Percentiles rank a stretch among this genome's conserved stretches.
Conservation (phyloP, 2,113 vertebrate species). For the Camelus bactrianus region DNA sequence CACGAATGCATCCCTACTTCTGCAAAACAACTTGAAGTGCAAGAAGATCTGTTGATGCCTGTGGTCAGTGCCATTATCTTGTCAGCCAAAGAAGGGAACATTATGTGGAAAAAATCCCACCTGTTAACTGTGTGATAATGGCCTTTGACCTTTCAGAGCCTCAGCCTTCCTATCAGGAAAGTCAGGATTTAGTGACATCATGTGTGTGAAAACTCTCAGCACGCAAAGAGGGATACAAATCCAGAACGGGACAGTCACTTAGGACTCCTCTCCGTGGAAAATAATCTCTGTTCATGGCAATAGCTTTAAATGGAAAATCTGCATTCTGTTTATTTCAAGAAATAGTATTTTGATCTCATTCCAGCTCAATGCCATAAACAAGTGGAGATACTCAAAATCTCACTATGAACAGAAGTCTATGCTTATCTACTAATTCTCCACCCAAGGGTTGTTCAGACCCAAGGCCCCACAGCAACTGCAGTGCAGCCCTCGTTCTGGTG, state of each 20-base stretch:
- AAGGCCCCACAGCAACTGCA: neutral
- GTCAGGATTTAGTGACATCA: neutral
- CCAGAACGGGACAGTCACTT: no score
- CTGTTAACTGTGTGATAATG: neutral
- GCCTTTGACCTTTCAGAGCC: neutral
- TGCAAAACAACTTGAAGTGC: neutral
- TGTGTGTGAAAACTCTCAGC: neutral
- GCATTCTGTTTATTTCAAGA: slow-evolving; percentile 24
- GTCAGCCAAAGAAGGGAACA: neutral
- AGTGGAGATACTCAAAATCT: neutral
- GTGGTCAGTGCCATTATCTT: neutral
- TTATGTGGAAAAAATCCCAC: neutral
- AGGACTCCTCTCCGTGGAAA: neutral
- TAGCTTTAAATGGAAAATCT: neutral
- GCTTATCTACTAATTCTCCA: neutral
- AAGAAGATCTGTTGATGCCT: neutral
- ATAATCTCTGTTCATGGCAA: neutral
- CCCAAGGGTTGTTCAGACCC: neutral
- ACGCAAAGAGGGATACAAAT: neutral
- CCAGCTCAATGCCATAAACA: neutral
- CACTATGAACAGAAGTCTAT: neutral
- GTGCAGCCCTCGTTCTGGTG: neutral
- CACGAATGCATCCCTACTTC: neutral
- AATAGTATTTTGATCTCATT: neutral
- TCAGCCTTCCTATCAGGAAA: neutral